phyloP scores from a whole-genome alignment of 2,888 invertebrate genomes.

The Caenorhabditis japonica region DNA sequence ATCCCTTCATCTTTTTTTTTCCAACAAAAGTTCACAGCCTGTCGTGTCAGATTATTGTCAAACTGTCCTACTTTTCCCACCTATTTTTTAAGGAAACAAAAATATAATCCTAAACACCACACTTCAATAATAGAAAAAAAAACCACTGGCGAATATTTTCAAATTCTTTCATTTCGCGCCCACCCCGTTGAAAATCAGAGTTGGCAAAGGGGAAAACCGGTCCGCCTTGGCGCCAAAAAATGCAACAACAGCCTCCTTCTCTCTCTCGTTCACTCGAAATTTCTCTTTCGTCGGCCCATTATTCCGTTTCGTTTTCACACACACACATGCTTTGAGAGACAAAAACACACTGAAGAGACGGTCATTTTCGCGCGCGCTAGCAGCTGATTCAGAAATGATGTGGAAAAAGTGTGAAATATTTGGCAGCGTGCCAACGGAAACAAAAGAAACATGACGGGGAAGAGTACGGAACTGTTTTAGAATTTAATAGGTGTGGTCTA shows the following conservation, averaged over 20 bases:
- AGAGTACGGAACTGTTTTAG: no score
- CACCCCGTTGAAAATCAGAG: no score
- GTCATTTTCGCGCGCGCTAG: conserved; percentile 40
- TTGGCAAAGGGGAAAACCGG: conserved; percentile 30
- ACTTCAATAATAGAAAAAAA: no score
- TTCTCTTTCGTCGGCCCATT: conserved; percentile 49
- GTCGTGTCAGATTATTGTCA: no score
- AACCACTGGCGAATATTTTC: conserved; percentile 36
- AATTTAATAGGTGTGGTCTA: no score
- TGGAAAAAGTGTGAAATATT: conserved; percentile 11
- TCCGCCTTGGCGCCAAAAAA: conserved; percentile 48
- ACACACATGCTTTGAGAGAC: conserved; percentile 27
- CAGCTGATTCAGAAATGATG: conserved; percentile 31
- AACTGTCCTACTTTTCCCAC: no score
- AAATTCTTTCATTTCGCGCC: conserved; percentile 43
- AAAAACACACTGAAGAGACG: conserved; percentile 40
- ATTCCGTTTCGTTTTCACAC: conserved; percentile 52
- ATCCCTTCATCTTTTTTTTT: no score
- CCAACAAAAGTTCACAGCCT: no score
- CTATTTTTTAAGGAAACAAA: no score
- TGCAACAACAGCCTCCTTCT: conserved; percentile 12
- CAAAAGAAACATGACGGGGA: conserved; percentile 34
- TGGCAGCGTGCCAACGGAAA: conserved; percentile 36
- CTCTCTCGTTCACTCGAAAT: neutral
- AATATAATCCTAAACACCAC: no score